Base-by-base conservation (phyloP, 2,113 vertebrate genomes). In the Alouatta palliata region DNA sequence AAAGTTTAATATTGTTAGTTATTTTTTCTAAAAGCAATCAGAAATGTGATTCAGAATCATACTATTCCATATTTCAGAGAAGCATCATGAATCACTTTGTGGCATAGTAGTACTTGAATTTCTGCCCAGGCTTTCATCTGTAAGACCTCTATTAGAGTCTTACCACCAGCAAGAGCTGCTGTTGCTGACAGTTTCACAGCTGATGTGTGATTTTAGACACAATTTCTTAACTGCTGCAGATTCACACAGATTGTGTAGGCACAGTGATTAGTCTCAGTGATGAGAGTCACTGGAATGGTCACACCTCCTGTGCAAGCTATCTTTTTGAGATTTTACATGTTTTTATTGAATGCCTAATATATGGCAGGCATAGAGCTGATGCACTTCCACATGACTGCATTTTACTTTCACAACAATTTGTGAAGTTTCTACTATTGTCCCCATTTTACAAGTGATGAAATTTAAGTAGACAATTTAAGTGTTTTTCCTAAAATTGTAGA, bases 1-100 rank as follows among this genome's bases (percentile, higher is more conserved):
- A 80, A 61, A 83, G 7, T 64, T 66, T 82, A 23, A 12, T 61
- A 81, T 27, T 75, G 9, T 58, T 95, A 70, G 87, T 83, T 92
- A 82, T 14, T 54, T 92, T 89, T 82, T 76, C 32, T 86, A n/a
- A 75, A 35, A 27, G 32, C 43, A 45, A 61, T 4, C 4, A 58
- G 49, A 1, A 27, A 49, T 71, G 37, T 64, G 37, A 90, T 16
- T 86, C 43, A 76, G 47, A 75, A 83, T 70, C n/a, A 68, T 1
- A 83, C 3, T 19, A 68, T 37, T 54, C 27, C 6, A 21, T 37
- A 12, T 75, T 92, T 87, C 20, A 75, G 19, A 86, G n/a, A 92
- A 23, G 23, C 27, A 56, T 90, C 66, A 25, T 12, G 76, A 77
- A 92, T 96, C 23, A 93, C 56, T 12, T 66, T 13, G 5, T 68